Evolutionary conservation across 2,797 vertebrate species (phyloP), one percentile per base, ranked within the genome.

Genomic region (Prunella strophiata): DNA sequence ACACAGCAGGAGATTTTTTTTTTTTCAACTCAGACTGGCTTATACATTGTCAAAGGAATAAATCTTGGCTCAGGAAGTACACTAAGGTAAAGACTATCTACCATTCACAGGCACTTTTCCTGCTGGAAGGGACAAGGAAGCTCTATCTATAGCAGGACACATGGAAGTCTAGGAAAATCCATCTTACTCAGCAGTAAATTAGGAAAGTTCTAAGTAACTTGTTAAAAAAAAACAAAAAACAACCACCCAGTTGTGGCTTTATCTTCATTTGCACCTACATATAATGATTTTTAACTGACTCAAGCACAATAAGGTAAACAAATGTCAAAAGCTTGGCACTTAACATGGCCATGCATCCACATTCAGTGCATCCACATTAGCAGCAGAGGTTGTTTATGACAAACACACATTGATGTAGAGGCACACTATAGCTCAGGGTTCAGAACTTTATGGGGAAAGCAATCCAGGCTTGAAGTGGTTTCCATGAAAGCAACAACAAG

Each of bases 71-170:
- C 54, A 55, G 88, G 93, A 94, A 94, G 47, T 2, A 16, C 25
- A 85, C 43, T 11, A 77, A 67, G 18, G 79, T 89, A 90, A 88
- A 92, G 84, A 7, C 62, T 78, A 87, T 89, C 75, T 88, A 67
- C 26, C 36, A 48, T 72, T 88, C 87, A 75, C 7, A 2, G 2
- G 25, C 55, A 84, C 12, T 76, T 94, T 83, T 93, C 89, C 78
- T 84, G 58, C 61, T 83, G 36, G 57, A 85, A 25, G 18, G 27
- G 40, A 83, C 22, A 85, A 89, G 73, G 75, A 91, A 89, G 51
- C 27, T 65, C 58, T 68, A 16, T 45, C 57, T 2, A 7, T 38
- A 74, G 79, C 29, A 93, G 16, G 66, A 81, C 42, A 86, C 17
- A 65, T 9, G 20, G 9, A 81, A 90, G 36, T 30, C n/a, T 55